phyloP scores from a whole-genome alignment of 2,113 vertebrate species.

The Eptesicus fuscus region DNA sequence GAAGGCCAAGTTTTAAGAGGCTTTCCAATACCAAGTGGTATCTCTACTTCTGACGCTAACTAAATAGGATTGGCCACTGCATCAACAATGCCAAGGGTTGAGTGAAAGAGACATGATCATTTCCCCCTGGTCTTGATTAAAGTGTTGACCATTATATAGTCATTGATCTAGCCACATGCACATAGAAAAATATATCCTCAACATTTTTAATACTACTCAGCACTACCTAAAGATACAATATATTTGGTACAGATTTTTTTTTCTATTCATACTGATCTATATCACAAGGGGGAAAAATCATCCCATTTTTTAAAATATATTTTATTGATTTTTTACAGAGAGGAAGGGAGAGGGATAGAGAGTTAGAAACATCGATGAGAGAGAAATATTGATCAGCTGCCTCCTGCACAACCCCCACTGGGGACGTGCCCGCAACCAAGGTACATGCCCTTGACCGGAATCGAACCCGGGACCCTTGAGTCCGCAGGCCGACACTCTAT shows the following conservation, averaged over 20 bases:
- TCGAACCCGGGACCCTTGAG: too few relatives aligned
- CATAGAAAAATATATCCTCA: neutral
- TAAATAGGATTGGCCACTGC: neutral
- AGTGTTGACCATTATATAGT: neutral
- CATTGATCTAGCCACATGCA: neutral
- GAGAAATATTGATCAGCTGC: too few relatives aligned
- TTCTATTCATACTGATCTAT: neutral
- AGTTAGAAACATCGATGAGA: too few relatives aligned
- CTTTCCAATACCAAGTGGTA: neutral
- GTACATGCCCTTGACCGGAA: too few relatives aligned
- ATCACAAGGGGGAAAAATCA: neutral
- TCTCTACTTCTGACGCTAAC: neutral
- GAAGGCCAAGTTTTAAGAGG: neutral
- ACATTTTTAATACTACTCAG: neutral
- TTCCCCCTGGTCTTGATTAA: neutral
- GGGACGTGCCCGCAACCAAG: too few relatives aligned
- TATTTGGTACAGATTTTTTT: neutral
- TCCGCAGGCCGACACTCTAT: too few relatives aligned
- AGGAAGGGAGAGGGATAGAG: too few relatives aligned
- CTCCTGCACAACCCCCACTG: too few relatives aligned
- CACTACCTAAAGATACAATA: neutral
- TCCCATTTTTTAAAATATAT: neutral
- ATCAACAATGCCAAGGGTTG: neutral
- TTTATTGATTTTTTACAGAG: too few relatives aligned
- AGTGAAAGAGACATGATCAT: neutral